Conservation (phyloP, 1,140 invertebrate genomes). For the Hetaerina americana region DNA sequence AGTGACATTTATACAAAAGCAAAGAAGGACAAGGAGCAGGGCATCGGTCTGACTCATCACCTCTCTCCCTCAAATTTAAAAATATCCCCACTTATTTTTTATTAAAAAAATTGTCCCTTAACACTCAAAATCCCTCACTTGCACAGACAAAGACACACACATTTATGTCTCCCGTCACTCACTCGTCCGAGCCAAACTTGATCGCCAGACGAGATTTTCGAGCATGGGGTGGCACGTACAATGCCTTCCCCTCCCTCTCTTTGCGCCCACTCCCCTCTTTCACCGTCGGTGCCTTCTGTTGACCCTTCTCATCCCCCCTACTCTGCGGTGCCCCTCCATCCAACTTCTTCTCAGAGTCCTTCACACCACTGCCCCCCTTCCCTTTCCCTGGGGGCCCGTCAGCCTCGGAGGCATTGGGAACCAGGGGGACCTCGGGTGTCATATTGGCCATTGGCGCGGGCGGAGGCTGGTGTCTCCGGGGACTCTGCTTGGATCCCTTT, state of each 20-base stretch:
- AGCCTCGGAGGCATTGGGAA: neutral
- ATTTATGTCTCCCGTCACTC: neutral
- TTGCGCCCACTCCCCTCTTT: neutral
- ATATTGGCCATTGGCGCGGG: neutral
- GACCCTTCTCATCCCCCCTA: neutral
- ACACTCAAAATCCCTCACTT: too few relatives aligned
- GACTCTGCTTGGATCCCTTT: too few relatives aligned
- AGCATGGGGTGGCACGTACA: neutral
- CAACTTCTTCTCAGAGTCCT: neutral
- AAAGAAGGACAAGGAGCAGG: too few relatives aligned
- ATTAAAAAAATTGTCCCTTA: too few relatives aligned
- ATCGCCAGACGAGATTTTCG: neutral
- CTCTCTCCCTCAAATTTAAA: too few relatives aligned
- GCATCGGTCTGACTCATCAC: too few relatives aligned
- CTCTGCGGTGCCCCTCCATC: neutral
- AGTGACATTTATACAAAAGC: too few relatives aligned
- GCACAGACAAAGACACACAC: too few relatives aligned
- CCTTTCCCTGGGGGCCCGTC: neutral
- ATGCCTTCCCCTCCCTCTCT: neutral
- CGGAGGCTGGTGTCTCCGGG: neutral
- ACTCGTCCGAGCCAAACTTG: neutral
- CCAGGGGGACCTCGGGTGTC: neutral
- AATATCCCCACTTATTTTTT: too few relatives aligned
- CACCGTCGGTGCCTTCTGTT: neutral
- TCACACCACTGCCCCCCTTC: neutral